phyloP scores from a whole-genome alignment of 2,113 vertebrate species.

The Bothrops jararaca region DNA sequence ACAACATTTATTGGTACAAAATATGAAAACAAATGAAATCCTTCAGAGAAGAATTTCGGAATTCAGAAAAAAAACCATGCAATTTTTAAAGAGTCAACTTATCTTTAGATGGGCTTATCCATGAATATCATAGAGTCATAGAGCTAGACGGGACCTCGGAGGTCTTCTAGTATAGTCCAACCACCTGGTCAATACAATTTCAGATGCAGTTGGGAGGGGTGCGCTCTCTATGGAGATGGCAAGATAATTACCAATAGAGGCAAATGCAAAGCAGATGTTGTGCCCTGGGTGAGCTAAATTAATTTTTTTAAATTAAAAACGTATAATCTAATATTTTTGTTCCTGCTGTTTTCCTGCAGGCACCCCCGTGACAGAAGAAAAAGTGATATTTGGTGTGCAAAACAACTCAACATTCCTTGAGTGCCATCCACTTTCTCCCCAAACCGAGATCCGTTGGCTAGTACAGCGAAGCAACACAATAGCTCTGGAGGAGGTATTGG shows the following conservation, averaged over 20 bases:
- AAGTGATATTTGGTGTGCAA: constrained; percentile 77
- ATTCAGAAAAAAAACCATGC: not conserved
- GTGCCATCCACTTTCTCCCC: constrained; percentile 69
- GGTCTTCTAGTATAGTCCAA: not conserved
- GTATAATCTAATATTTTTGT: not conserved
- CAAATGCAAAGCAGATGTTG: not conserved
- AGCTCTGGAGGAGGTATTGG: constrained; percentile 58
- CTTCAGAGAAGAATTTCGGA: not conserved
- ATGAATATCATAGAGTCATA: not conserved
- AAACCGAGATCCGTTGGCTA: constrained; percentile 72
- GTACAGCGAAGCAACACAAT: constrained; percentile 39
- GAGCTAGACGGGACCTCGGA: not conserved
- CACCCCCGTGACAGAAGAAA: constrained; percentile 47
- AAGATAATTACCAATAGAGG: not conserved
- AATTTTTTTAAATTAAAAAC: not conserved
- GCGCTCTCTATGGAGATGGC: not conserved
- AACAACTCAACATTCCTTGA: constrained; percentile 83
- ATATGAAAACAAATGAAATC: not conserved
- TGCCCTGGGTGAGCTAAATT: not conserved
- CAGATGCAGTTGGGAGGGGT: not conserved
- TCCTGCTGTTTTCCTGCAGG: constrained; percentile 23
- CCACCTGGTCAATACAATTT: not conserved
- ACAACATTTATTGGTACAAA: not conserved
- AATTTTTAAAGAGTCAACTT: not conserved
- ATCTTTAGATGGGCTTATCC: not conserved